phyloP scores from a whole-genome alignment of 2,113 vertebrate genomes.

The Solenodon paradoxus region DNA sequence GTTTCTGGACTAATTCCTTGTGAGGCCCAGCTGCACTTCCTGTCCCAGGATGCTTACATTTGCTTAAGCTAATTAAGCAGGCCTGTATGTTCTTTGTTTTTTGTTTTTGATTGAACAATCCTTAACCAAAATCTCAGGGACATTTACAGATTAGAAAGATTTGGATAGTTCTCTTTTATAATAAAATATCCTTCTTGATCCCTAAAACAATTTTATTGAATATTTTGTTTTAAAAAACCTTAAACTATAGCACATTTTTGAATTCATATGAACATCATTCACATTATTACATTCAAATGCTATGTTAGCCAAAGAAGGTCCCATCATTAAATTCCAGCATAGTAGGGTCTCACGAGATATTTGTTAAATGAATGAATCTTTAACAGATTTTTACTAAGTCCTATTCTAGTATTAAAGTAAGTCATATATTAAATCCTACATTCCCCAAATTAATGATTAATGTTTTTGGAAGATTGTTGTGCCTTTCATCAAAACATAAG shows the following conservation, averaged over 20 bases:
- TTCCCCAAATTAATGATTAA: slow-evolving; percentile 59
- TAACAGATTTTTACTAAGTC: slow-evolving; percentile 20
- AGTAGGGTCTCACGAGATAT: neutral
- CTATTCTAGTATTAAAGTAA: neutral
- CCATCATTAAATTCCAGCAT: neutral
- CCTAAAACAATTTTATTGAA: neutral
- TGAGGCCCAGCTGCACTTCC: neutral
- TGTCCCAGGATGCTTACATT: neutral
- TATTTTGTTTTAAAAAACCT: slow-evolving; percentile 25
- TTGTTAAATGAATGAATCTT: slow-evolving; percentile 27
- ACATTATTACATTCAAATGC: slow-evolving; percentile 6
- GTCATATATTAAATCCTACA: slow-evolving; percentile 21
- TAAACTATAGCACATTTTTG: neutral
- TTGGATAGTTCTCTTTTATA: neutral
- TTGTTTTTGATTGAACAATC: neutral
- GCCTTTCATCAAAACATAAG: slow-evolving; percentile 65
- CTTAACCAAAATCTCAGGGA: neutral
- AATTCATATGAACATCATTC: neutral
- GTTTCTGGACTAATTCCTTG: neutral
- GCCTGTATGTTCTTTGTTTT: too few species aligned
- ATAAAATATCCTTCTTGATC: neutral
- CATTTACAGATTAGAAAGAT: neutral
- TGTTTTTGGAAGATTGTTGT: slow-evolving; percentile 48
- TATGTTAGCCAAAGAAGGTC: neutral
- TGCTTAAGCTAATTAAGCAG: neutral